These are phyloP conservation scores for Ceratina calcarata DNA, from an alignment of 1,140 invertebrate species.

Conservation along the genomic window DNA sequence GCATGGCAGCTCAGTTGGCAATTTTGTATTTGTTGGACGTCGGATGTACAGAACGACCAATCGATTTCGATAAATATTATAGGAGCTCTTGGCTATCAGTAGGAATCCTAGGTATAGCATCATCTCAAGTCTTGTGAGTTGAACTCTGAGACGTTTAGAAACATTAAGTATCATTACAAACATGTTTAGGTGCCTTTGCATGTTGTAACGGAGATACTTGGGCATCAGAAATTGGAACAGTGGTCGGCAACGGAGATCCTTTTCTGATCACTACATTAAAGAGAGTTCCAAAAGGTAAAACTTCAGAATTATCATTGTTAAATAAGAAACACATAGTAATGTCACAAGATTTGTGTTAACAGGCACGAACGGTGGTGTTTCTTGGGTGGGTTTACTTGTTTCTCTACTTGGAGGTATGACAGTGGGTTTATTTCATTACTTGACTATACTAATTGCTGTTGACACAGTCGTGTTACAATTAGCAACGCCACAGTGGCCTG, in stretches of 20 bases:
- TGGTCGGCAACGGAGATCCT: conserved; percentile 85
- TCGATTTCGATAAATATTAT: conserved; percentile 90
- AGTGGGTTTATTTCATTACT: conserved; percentile 88
- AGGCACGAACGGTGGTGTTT: conserved; percentile 93
- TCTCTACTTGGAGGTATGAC: conserved; percentile 88
- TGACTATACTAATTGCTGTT: conserved; percentile 84
- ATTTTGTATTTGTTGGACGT: conserved; percentile 91
- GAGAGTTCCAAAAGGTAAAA: conserved; percentile 87
- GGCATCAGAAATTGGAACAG: conserved; percentile 94
- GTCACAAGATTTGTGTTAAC: conserved; percentile 50
- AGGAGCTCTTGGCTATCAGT: conserved; percentile 90
- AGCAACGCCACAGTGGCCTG: conserved; percentile 90
- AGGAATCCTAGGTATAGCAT: conserved; percentile 85
- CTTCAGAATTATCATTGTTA: not conserved
- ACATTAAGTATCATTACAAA: conserved; percentile 9
- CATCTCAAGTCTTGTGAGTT: too few species aligned
- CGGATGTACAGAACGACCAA: conserved; percentile 88
- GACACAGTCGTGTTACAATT: conserved; percentile 82
- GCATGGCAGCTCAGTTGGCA: conserved; percentile 89
- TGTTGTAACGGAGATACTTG: conserved; percentile 95
- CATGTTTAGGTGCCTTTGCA: conserved; percentile 85
- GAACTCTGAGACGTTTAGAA: too few species aligned
- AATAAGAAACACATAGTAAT: not conserved
- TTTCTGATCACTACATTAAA: conserved; percentile 88
- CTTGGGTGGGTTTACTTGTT: conserved; percentile 85